These are phyloP conservation scores for Barnardius zonarius DNA, from an alignment of 2,113 vertebrate genomes.

Conservation along the genomic window DNA sequence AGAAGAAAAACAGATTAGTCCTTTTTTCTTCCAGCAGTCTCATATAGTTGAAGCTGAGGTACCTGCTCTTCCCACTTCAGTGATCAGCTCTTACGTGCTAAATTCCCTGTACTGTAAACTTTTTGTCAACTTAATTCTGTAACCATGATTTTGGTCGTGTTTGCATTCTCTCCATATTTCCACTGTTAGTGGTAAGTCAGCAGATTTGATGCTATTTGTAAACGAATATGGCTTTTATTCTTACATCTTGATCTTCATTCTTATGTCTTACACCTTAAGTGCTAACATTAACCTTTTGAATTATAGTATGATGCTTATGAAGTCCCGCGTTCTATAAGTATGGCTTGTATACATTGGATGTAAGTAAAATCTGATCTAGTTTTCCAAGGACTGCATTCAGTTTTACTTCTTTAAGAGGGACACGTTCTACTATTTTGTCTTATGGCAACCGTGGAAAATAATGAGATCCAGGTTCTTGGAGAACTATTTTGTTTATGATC, in stretches of 20 bases:
- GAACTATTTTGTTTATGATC: background rate
- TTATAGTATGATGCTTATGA: background rate
- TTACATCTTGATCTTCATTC: background rate
- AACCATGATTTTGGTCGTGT: background rate
- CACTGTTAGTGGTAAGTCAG: background rate
- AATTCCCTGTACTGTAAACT: background rate
- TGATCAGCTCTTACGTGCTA: background rate
- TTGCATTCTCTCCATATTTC: background rate
- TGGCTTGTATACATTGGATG: rapidly evolving
- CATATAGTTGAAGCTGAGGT: background rate
- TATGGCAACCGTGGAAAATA: background rate
- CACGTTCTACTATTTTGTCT: background rate
- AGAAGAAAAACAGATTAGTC: background rate
- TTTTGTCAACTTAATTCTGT: background rate
- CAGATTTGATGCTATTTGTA: background rate
- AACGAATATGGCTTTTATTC: background rate
- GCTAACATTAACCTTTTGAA: background rate
- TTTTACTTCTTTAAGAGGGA: background rate
- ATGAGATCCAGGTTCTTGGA: background rate
- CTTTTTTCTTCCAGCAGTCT: background rate
- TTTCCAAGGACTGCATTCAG: background rate
- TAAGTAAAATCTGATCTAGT: background rate
- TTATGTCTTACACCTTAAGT: background rate
- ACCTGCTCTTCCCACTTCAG: rapidly evolving
- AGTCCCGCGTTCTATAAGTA: background rate